phyloP scores from a whole-genome alignment of 2,797 vertebrate genomes.

The Enteromius mattozi region DNA sequence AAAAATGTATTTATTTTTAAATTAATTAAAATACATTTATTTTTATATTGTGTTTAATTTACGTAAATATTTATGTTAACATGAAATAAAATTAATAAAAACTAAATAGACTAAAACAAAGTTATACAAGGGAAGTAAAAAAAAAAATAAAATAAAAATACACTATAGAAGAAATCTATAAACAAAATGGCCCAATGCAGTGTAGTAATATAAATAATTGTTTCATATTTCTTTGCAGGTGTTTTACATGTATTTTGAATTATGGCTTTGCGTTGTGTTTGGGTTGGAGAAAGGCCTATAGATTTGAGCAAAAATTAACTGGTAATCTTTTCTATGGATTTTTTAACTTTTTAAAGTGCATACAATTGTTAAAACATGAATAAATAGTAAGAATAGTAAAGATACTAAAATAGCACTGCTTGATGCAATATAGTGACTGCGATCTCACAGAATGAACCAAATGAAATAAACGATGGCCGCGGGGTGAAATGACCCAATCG shows the following conservation, averaged over 20 bases:
- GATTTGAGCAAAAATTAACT: background rate
- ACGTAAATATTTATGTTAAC: no score
- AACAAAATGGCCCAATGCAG: background rate
- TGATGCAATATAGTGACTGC: background rate
- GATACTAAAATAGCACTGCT: background rate
- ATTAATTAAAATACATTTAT: no score
- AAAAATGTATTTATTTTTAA: no score
- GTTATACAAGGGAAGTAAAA: no score
- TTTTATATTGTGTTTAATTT: no score
- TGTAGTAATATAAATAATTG: background rate
- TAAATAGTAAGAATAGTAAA: background rate
- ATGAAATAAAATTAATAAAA: no score
- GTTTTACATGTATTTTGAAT: background rate
- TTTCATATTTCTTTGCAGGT: background rate
- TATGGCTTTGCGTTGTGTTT: background rate
- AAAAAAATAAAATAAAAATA: no score
- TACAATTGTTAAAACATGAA: background rate
- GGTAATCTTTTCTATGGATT: background rate
- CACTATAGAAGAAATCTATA: background rate
- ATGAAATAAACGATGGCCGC: background rate
- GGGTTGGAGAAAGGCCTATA: background rate
- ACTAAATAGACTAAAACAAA: no score
- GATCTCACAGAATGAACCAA: background rate
- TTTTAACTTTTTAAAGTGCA: background rate
- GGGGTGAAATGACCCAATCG: background rate